Evolutionary conservation across 2,797 vertebrate genomes (phyloP).

Genomic region (Danio aesculapii): DNA sequence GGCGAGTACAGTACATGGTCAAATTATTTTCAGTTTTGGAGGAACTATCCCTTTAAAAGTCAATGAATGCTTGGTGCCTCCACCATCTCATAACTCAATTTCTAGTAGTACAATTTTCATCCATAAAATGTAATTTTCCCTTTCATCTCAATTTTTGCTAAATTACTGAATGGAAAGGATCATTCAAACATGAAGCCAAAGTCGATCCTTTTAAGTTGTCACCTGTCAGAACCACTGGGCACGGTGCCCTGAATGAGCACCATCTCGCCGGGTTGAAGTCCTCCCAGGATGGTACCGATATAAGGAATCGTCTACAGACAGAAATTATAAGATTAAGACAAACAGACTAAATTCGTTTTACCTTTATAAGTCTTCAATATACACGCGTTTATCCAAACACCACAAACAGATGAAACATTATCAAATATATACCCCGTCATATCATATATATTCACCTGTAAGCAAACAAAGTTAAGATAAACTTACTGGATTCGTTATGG

Average conservation of each 20-base stretch:
- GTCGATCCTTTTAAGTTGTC: conserved; percentile 55
- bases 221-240: conserved; percentile 85
- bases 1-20: no score
- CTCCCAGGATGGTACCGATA: conserved; percentile 84
- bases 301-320: conserved; percentile 83
- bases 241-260: conserved; percentile 85
- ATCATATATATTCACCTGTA: neutral
- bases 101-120: neutral
- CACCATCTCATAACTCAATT: no score
- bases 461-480: neutral
- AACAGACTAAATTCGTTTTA: neutral
- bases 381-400: neutral
- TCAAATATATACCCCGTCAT: neutral
- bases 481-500: conserved; percentile 74
- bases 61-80: no score
- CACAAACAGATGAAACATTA: neutral
- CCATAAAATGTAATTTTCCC: no score
- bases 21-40: no score
- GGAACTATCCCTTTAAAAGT: no score
- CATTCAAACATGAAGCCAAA: neutral
- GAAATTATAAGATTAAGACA: neutral
- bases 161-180: neutral
- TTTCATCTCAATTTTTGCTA: neutral
- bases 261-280: conserved; percentile 83
- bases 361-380: neutral